These are phyloP conservation scores for Pedetes capensis DNA, from an alignment of 2,113 vertebrate genomes.

Conservation along the genomic window DNA sequence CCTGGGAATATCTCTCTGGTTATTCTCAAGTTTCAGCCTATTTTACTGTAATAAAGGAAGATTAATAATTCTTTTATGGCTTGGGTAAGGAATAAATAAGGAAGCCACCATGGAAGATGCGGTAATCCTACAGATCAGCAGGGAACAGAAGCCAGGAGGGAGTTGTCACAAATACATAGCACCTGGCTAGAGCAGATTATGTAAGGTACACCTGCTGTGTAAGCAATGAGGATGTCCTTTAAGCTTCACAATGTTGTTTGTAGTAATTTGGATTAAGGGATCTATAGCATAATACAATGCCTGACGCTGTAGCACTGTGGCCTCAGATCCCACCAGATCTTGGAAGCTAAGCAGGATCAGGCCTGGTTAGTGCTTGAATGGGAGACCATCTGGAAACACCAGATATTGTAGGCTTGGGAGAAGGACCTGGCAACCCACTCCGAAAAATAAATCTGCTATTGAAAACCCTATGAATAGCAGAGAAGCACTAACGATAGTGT, in stretches of 20 bases:
- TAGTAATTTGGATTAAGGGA: slow-evolving; percentile 27
- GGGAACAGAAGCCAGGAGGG: slow-evolving; percentile 52
- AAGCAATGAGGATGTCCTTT: slow-evolving; percentile 36
- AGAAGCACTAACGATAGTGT: no score
- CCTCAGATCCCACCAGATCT: no score
- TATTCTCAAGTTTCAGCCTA: slow-evolving; percentile 23
- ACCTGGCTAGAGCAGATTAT: slow-evolving; percentile 57
- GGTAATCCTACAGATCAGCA: slow-evolving; percentile 7
- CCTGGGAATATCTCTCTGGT: background rate
- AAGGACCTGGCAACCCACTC: no score
- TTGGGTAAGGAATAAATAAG: slow-evolving; percentile 13
- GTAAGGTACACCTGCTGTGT: slow-evolving; percentile 56
- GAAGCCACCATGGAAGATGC: slow-evolving; percentile 17
- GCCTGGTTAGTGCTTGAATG: no score
- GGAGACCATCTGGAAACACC: no score
- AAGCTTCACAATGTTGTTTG: slow-evolving; percentile 48
- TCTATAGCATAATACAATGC: slow-evolving; percentile 32
- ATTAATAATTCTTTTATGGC: slow-evolving; percentile 29
- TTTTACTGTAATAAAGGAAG: slow-evolving; percentile 36
- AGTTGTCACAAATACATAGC: slow-evolving; percentile 56
- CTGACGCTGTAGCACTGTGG: no score
- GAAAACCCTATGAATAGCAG: no score
- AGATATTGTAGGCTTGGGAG: no score
- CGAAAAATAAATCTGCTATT: no score
- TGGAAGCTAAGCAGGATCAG: no score